Base-by-base conservation (phyloP, 1,140 invertebrate genomes). In the Brachionus asplanchnoidis region DNA sequence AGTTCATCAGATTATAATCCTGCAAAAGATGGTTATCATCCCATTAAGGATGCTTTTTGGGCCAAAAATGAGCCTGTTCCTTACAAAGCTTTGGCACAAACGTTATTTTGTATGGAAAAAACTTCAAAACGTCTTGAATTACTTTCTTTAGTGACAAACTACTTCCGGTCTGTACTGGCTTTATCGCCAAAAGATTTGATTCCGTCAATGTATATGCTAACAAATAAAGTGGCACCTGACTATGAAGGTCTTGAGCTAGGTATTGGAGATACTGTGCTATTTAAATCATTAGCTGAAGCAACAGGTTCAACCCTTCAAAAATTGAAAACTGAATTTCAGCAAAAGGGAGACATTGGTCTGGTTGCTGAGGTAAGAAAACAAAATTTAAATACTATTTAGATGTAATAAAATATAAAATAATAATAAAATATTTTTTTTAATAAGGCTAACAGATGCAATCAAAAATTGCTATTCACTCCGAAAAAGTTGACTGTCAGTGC, bases 161-260 rank as follows among this genome's bases (percentile, higher is more conserved):
- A 95, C 88, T 94, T 98, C 46, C 92, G 96, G 26, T 98, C 97
- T 0, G 95, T 97, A 2, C 94, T 97, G 66, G 91, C 93, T 8
- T 89, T 98, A 5, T 94, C 93, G 40, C 95, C 96, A 0, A 92
- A 94, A 66, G 97, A 99, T 90, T 90, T 99, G 12, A 85, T 97
- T 56, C 92, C 93, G 0, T 95, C 94, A 88, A 92, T 99, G 14
- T 99, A 99, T 89, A 89, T 99, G 42, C 98, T 95, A 89, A 91
- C 99, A 0, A 99, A 99, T 91, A 94, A 96, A 89, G 89, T 99
- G 56, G 96, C 94, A 3, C 97, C 97, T 0, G 94, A 95, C 2
- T 98, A 98, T 90, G 94, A 97, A 91, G 91, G 90, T 12, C 86
- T 95, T 20, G 95, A 96, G 88, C 89, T 97, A 20, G 97, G 97